These are phyloP conservation scores for Drosophila lini DNA, from an alignment of 1,140 invertebrate species.

Conservation along the genomic window DNA sequence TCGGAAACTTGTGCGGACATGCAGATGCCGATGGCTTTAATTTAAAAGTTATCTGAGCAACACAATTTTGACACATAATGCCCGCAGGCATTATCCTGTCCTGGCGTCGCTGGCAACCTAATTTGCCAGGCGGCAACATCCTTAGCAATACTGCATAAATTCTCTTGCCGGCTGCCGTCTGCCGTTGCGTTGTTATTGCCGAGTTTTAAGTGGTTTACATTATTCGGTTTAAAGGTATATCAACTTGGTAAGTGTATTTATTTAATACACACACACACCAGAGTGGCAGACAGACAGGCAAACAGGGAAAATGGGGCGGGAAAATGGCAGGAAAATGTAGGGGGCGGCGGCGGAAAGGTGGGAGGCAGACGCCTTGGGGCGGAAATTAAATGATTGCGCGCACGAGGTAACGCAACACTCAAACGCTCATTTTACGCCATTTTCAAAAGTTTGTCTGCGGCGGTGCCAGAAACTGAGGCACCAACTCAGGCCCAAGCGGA, in stretches of 20 bases:
- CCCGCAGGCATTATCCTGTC: slow-evolving; percentile 54
- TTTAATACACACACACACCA: slow-evolving; percentile 65
- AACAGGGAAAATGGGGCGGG: slow-evolving; percentile 11
- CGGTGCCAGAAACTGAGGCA: slow-evolving; percentile 32
- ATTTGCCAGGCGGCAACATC: slow-evolving; percentile 56
- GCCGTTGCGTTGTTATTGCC: slow-evolving; percentile 66
- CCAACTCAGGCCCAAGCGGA: slow-evolving; percentile 10
- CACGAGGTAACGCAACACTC: slow-evolving; percentile 82
- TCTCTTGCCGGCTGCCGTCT: slow-evolving; percentile 39
- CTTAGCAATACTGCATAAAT: slow-evolving; percentile 62
- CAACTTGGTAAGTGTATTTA: slow-evolving; percentile 82
- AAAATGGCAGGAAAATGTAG: slow-evolving; percentile 12
- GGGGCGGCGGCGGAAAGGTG: slow-evolving; percentile 11
- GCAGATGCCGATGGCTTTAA: slow-evolving; percentile 65
- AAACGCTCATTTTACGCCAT: slow-evolving; percentile 82
- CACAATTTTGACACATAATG: slow-evolving; percentile 78
- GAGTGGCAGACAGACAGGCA: slow-evolving; percentile 36
- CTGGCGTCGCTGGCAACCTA: slow-evolving; percentile 59
- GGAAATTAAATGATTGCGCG: slow-evolving; percentile 82
- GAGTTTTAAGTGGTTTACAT: slow-evolving; percentile 82
- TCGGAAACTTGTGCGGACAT: slow-evolving; percentile 40
- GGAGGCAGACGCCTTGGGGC: slow-evolving; percentile 67
- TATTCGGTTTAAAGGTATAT: slow-evolving; percentile 82
- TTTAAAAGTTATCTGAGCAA: slow-evolving; percentile 82
- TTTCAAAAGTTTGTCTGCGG: slow-evolving; percentile 81